Conservation (phyloP, 2,113 vertebrate species). For the Triplophysa tibetana region DNA sequence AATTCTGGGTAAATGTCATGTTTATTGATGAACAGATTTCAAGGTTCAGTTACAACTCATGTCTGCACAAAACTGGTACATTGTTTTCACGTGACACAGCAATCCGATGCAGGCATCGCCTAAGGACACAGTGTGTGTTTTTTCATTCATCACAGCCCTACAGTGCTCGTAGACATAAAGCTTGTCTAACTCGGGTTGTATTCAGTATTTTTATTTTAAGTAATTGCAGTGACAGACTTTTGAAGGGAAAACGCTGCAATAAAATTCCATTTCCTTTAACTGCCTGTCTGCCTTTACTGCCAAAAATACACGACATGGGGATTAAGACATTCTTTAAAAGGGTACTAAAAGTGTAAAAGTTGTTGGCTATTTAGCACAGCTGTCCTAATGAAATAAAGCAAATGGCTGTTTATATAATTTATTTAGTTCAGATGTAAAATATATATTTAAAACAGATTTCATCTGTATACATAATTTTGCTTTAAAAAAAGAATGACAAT, state of each 20-base stretch:
- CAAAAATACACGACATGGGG: background rate
- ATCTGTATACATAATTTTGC: too few species aligned
- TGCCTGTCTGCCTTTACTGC: background rate
- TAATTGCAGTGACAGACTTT: background rate
- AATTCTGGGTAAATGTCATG: conserved; percentile 24
- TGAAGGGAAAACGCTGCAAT: background rate
- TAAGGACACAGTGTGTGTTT: background rate
- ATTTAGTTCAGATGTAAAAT: too few species aligned
- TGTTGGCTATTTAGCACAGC: background rate
- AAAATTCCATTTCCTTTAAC: background rate
- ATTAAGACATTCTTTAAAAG: background rate
- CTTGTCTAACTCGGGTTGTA: background rate
- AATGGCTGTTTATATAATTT: too few species aligned
- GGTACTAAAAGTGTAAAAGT: too few species aligned
- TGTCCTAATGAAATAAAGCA: background rate
- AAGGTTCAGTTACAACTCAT: conserved; percentile 17
- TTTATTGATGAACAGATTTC: conserved; percentile 22
- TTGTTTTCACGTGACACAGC: conserved; percentile 5
- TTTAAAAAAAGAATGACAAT: too few species aligned
- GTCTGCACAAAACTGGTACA: conserved; percentile 23
- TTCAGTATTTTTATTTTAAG: background rate
- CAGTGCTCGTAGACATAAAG: background rate
- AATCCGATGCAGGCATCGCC: background rate
- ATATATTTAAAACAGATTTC: too few species aligned
- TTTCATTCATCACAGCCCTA: background rate